Conservation (phyloP, 2,113 vertebrate genomes). For the Scartelaos histophorus region DNA sequence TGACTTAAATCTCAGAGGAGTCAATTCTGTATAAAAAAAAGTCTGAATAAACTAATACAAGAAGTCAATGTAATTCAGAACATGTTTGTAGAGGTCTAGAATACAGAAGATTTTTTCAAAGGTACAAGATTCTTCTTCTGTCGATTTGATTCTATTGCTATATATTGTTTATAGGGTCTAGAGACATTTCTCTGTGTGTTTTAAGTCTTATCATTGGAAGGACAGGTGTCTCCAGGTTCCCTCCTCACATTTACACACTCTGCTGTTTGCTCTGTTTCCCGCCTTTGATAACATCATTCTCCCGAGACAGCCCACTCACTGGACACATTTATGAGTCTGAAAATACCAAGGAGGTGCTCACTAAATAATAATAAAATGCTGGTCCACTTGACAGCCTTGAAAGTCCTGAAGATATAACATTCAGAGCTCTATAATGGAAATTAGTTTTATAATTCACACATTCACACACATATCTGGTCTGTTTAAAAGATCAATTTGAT, state of each 20-base stretch:
- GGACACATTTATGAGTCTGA: not conserved
- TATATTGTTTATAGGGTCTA: not conserved
- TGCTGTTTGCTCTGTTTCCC: constrained; percentile 56
- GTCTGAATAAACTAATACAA: too few species aligned
- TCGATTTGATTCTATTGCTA: too few species aligned
- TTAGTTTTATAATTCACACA: not conserved
- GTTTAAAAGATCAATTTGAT: too few species aligned
- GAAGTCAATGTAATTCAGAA: too few species aligned
- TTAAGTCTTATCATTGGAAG: constrained; percentile 59
- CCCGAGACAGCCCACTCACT: not conserved
- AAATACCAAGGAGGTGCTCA: not conserved
- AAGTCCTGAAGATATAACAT: not conserved
- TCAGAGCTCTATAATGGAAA: not conserved
- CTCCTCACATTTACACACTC: constrained; percentile 29
- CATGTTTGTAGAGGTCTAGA: too few species aligned
- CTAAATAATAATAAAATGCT: not conserved
- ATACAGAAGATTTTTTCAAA: too few species aligned
- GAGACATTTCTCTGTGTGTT: constrained; percentile 33
- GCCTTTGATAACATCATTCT: constrained; percentile 37
- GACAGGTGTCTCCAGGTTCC: constrained; percentile 54
- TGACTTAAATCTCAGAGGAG: too few species aligned
- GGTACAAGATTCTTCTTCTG: too few species aligned
- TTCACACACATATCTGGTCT: too few species aligned
- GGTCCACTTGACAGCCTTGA: not conserved
- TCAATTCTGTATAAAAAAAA: too few species aligned